Conservation (phyloP, 2,113 vertebrate genomes). For the Ptychochromis oligacanthus region DNA sequence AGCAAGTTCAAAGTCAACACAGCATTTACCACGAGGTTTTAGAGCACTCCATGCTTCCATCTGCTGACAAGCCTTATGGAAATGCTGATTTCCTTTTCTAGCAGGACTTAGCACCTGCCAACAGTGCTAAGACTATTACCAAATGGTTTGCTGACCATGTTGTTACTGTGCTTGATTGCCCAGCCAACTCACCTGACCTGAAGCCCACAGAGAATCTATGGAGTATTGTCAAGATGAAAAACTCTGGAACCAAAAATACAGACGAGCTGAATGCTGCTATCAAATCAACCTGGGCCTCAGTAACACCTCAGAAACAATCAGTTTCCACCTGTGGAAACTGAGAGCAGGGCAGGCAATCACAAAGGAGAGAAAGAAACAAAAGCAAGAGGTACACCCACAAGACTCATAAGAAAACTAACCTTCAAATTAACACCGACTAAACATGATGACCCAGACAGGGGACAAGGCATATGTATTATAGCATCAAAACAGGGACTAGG, state of each 20-base stretch:
- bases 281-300: neutral
- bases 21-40: fast-evolving
- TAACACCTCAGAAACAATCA: neutral
- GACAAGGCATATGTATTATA: fast-evolving
- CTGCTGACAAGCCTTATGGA: neutral
- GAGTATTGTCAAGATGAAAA: neutral
- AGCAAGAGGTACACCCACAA: neutral
- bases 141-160: neutral
- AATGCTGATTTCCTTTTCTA: too few species aligned
- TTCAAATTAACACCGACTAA: neutral
- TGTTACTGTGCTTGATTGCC: neutral
- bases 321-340: too few species aligned
- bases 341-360: too few species aligned
- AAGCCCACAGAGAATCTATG: fast-evolving
- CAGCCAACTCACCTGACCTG: fast-evolving
- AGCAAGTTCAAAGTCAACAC: neutral
- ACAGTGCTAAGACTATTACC: neutral
- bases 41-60: neutral
- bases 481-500: neutral
- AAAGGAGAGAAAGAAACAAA: neutral
- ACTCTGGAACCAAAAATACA: neutral
- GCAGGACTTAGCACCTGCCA: too few species aligned
- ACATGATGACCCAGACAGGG: neutral
- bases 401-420: neutral
- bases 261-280: neutral